Conservation (phyloP, 2,797 vertebrate species). For the Sebastes nivosus region DNA sequence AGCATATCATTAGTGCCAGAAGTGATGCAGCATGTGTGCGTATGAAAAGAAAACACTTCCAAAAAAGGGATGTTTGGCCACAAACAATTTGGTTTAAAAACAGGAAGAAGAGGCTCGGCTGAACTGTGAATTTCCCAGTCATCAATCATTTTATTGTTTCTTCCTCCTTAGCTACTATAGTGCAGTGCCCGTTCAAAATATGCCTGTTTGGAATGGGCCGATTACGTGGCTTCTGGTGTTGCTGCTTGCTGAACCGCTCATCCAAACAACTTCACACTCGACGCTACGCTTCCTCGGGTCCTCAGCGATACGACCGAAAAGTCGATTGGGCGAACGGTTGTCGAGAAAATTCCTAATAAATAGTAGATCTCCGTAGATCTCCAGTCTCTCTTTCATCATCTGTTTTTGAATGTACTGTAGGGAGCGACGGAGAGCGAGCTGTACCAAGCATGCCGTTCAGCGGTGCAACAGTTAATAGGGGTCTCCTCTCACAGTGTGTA, state of each 20-base stretch:
- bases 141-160: conserved; percentile 1
- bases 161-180: not conserved
- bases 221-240: not conserved
- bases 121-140: not conserved
- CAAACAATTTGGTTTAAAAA: not conserved
- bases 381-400: too few species aligned
- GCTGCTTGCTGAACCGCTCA: not conserved
- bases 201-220: not conserved
- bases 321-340: not conserved
- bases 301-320: not conserved
- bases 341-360: not conserved
- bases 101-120: not conserved
- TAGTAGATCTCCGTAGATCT: not conserved
- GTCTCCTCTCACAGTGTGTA: too few species aligned
- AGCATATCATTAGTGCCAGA: conserved; percentile 34
- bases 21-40: conserved; percentile 35
- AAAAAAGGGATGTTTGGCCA: not conserved
- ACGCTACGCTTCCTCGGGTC: not conserved
- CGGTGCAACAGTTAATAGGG: too few species aligned
- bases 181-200: not conserved
- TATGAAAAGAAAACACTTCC: not conserved
- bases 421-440: too few species aligned
- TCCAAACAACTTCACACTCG: not conserved
- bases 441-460: too few species aligned
- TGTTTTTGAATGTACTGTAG: too few species aligned